These are phyloP conservation scores for Dryoscopus gambensis DNA, from an alignment of 2,113 vertebrate genomes.

Conservation along the genomic window DNA sequence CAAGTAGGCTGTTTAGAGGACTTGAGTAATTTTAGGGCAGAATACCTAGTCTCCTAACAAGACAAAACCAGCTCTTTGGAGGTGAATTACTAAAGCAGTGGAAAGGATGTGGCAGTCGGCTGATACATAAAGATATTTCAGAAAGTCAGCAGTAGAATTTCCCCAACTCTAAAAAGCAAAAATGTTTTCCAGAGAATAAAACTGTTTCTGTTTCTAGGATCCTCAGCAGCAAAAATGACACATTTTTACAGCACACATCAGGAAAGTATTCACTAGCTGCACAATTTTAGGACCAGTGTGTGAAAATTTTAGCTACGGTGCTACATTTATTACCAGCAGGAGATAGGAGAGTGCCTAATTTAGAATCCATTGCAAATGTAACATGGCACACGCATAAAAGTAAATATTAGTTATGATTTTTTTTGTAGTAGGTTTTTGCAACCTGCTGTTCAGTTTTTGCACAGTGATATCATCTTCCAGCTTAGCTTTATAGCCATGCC, in stretches of 20 bases:
- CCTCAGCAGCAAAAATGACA: background rate
- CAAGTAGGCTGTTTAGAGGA: background rate
- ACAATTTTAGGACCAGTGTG: background rate
- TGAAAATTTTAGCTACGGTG: background rate
- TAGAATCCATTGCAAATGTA: background rate
- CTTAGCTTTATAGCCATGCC: background rate
- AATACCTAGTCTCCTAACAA: background rate
- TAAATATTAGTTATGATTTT: background rate
- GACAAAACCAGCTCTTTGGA: constrained; percentile 10
- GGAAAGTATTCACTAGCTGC: background rate
- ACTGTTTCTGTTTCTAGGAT: background rate
- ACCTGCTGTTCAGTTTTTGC: background rate
- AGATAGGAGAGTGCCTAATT: background rate
- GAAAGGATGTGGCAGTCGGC: background rate
- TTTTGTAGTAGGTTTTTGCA: background rate
- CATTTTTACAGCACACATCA: background rate
- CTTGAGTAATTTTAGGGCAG: constrained; percentile 4
- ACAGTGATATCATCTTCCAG: background rate
- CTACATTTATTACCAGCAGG: background rate
- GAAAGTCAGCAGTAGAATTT: background rate
- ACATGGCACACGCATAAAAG: background rate
- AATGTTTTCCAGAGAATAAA: background rate
- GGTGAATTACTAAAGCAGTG: constrained; percentile 1
- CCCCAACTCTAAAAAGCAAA: background rate
- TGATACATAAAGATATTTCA: background rate